Conservation (phyloP, 1,140 invertebrate genomes). For the Meloidogyne hapla region DNA sequence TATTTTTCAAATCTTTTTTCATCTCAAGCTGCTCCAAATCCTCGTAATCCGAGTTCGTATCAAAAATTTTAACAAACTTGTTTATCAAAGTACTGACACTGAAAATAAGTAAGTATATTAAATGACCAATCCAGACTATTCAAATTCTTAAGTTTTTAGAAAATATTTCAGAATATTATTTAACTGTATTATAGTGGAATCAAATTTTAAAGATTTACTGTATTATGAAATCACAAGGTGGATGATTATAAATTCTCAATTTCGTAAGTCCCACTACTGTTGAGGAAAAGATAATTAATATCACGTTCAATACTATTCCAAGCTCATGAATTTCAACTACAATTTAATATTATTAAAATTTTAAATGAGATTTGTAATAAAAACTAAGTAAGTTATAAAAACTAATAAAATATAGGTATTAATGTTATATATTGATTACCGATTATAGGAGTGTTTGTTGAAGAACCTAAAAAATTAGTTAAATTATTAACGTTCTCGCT, state of each 20-base stretch:
- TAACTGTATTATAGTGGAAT: too few relatives aligned
- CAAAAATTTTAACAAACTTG: constrained; percentile 55
- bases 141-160: too few relatives aligned
- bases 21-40: constrained; percentile 48
- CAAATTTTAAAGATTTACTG: constrained; percentile 31
- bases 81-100: constrained; percentile 46
- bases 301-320: constrained; percentile 53
- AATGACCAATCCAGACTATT: too few relatives aligned
- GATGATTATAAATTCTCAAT: constrained; percentile 50
- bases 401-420: too few relatives aligned
- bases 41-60: constrained; percentile 35
- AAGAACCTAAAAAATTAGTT: constrained; percentile 33
- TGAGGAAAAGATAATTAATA: constrained; percentile 50
- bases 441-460: constrained; percentile 54
- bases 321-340: constrained; percentile 59
- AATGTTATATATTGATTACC: constrained; percentile 27
- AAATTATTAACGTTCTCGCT: background rate
- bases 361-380: too few relatives aligned
- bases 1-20: constrained; percentile 42
- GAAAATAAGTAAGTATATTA: constrained; percentile 23
- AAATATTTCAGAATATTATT: constrained; percentile 26
- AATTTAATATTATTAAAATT: too few relatives aligned
- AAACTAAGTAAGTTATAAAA: too few relatives aligned
- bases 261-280: constrained; percentile 44
- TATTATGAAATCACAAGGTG: constrained; percentile 56